These are phyloP conservation scores for Melipona beecheii DNA, from an alignment of 2,888 invertebrate species.

Conservation along the genomic window DNA sequence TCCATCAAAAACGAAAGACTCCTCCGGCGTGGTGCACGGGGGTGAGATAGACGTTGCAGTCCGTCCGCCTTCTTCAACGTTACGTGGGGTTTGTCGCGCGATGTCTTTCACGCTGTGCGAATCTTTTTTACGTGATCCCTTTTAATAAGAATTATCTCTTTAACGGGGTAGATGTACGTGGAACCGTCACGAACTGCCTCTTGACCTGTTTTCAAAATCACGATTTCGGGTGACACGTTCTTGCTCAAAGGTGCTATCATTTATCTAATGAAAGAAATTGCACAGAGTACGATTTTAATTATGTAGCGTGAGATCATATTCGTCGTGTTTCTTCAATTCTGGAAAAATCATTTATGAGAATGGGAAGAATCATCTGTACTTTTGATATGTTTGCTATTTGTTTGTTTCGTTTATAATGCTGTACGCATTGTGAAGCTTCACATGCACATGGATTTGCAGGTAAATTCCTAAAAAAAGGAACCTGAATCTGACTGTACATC, in stretches of 20 bases:
- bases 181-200: not conserved
- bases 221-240: too few relatives aligned
- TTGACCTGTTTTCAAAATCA: too few relatives aligned
- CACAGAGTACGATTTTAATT: too few relatives aligned
- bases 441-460: too few relatives aligned
- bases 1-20: conserved; percentile 45
- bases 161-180: not conserved
- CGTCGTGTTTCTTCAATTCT: too few relatives aligned
- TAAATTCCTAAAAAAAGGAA: too few relatives aligned
- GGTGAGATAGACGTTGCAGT: conserved; percentile 17
- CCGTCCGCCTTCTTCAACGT: conserved; percentile 65
- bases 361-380: not conserved
- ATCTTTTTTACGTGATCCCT: not conserved
- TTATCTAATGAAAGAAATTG: too few relatives aligned
- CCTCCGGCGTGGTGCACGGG: not conserved
- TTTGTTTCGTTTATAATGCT: too few relatives aligned
- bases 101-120: not conserved
- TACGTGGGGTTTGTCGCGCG: not conserved
- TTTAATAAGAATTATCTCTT: not conserved
- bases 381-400: not conserved
- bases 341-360: not conserved
- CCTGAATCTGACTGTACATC: not conserved
- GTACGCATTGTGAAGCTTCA: too few relatives aligned
- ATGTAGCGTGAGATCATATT: too few relatives aligned
- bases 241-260: too few relatives aligned